Evolutionary conservation across 2,888 invertebrate species (phyloP).

Genomic region (Marronus borbonicus): DNA sequence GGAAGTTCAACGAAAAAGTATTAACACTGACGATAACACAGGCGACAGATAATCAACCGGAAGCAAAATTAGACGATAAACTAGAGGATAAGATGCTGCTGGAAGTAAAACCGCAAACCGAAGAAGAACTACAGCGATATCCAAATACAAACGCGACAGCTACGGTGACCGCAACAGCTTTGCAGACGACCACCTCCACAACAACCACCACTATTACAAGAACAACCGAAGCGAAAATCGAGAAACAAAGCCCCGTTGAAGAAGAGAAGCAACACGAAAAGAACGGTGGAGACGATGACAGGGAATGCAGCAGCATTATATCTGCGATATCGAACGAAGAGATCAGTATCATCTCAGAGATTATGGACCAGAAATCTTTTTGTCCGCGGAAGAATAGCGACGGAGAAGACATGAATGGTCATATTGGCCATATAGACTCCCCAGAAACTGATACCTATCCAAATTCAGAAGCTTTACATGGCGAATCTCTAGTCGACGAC

Average conservation of each 20-base stretch:
- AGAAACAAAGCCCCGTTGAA: conserved; percentile 63
- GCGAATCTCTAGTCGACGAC: conserved; percentile 86
- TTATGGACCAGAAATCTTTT: conserved; percentile 72
- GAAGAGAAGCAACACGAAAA: conserved; percentile 61
- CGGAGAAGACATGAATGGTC: conserved; percentile 71
- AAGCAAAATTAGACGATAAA: conserved; percentile 16
- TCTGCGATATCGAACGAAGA: conserved; percentile 80
- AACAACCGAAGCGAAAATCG: conserved; percentile 45
- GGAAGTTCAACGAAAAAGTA: conserved; percentile 71
- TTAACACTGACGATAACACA: conserved; percentile 49
- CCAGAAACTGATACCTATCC: conserved; percentile 85
- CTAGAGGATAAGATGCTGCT: conserved; percentile 22
- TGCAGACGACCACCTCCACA: conserved; percentile 16
- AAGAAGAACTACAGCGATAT: conserved; percentile 63
- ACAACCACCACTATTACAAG: conserved; percentile 26
- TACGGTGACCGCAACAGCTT: conserved; percentile 8
- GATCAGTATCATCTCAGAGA: conserved; percentile 81
- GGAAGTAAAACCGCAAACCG: conserved; percentile 53
- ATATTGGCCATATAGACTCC: conserved; percentile 86
- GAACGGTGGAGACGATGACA: conserved; percentile 71
- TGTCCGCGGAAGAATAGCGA: conserved; percentile 70
- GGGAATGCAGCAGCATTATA: conserved; percentile 76
- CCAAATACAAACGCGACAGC: conserved; percentile 63
- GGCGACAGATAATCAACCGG: conserved; percentile 38
- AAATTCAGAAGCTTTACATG: conserved; percentile 82